Evolutionary conservation across 2,797 vertebrate genomes (phyloP).

Genomic region (Mycteria americana): DNA sequence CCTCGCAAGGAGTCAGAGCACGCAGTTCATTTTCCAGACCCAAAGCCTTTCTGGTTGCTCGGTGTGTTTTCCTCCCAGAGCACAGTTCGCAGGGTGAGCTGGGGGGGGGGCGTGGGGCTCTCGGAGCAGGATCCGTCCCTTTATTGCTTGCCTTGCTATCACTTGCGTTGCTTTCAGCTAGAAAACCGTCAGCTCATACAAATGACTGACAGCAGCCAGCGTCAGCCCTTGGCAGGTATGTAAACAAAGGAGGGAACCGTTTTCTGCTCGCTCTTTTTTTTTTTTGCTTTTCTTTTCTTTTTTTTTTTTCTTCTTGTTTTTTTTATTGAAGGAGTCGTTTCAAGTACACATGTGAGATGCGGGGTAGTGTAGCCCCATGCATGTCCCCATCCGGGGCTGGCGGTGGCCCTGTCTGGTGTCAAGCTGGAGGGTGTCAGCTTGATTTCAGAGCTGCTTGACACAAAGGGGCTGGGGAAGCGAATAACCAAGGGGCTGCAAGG

Average conservation of each 20-base stretch:
- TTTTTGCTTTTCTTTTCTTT: neutral
- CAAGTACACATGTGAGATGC: accelerated
- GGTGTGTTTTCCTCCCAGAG: neutral
- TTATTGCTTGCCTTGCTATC: neutral
- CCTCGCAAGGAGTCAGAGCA: neutral
- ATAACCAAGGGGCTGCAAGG: neutral
- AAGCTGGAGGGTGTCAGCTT: neutral
- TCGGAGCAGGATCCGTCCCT: neutral
- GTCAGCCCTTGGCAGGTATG: slow-evolving; percentile 57
- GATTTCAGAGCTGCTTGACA: neutral
- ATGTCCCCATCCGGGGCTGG: neutral
- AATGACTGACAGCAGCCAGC: slow-evolving; percentile 57
- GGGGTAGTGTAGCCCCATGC: neutral
- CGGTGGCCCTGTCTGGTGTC: neutral
- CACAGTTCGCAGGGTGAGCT: neutral
- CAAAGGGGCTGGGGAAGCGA: neutral
- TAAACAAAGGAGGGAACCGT: slow-evolving; percentile 45
- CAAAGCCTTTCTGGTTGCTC: neutral
- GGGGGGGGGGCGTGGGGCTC: neutral
- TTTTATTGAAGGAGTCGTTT: neutral
- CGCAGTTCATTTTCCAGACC: neutral
- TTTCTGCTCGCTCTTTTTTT: neutral
- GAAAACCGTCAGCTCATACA: slow-evolving; percentile 6
- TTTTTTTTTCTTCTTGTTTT: neutral
- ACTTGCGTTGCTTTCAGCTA: slow-evolving; percentile 22